phyloP scores from a whole-genome alignment of 2,113 vertebrate species.

The Hystrix cristata region DNA sequence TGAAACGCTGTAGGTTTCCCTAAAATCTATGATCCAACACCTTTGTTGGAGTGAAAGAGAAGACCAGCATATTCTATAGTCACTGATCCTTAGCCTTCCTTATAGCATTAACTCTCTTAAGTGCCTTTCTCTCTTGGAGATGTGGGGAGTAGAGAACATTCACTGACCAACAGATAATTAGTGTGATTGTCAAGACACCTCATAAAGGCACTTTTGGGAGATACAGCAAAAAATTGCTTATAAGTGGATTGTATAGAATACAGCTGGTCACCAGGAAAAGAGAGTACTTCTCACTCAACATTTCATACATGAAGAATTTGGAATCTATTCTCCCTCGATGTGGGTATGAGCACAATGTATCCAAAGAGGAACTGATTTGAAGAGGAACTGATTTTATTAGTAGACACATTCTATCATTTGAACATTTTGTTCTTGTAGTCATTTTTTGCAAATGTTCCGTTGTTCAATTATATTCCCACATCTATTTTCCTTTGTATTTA shows the following conservation, averaged over 20 bases:
- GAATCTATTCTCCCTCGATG: not conserved
- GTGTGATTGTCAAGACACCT: not conserved
- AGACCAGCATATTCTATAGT: not conserved
- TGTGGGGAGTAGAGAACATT: not conserved
- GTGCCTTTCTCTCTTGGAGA: not conserved
- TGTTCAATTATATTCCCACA: not conserved
- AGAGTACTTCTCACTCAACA: not conserved
- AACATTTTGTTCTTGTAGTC: not conserved
- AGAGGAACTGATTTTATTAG: constrained; percentile 5
- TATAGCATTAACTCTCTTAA: not conserved
- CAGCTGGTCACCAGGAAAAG: not conserved
- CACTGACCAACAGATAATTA: not conserved
- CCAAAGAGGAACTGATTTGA: not conserved
- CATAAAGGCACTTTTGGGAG: not conserved
- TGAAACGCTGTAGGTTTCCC: not conserved
- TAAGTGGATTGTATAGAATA: not conserved
- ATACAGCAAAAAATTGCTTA: not conserved
- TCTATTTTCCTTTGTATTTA: constrained; percentile 51
- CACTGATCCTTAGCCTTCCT: not conserved
- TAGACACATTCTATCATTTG: not conserved
- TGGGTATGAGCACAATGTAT: not conserved
- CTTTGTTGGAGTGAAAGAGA: not conserved
- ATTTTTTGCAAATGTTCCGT: not conserved
- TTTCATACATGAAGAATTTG: not conserved
- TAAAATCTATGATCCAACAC: not conserved